phyloP scores from a whole-genome alignment of 1,140 invertebrate genomes.

The Scaptomyza pallida region DNA sequence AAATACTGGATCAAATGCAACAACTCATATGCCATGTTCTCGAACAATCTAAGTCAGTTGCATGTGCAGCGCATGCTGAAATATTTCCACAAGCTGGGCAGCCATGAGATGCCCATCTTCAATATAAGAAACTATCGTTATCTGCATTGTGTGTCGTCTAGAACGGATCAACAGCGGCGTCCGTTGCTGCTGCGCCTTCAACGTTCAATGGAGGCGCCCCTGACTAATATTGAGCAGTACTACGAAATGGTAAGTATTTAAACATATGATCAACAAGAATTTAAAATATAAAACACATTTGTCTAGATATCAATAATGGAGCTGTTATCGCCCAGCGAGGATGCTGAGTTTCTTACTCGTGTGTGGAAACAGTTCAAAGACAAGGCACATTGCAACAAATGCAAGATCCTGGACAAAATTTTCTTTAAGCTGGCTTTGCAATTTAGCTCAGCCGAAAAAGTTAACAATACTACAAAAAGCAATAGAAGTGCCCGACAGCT shows the following conservation, averaged over 20 bases:
- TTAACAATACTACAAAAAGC: slow-evolving; percentile 35
- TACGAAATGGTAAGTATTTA: slow-evolving; percentile 66
- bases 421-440: slow-evolving; percentile 42
- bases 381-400: slow-evolving; percentile 12
- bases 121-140: slow-evolving; percentile 35
- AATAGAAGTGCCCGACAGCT: not conserved
- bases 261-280: too few species aligned
- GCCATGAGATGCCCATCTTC: slow-evolving; percentile 4
- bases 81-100: slow-evolving; percentile 45
- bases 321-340: slow-evolving; percentile 4
- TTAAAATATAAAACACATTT: not conserved
- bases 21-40: slow-evolving; percentile 54
- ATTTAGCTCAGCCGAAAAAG: slow-evolving; percentile 3
- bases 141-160: slow-evolving; percentile 20
- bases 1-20: slow-evolving; percentile 48
- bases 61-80: slow-evolving; percentile 54
- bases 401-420: slow-evolving; percentile 10
- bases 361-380: slow-evolving; percentile 14
- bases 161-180: slow-evolving; percentile 15
- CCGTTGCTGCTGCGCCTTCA: slow-evolving; percentile 40
- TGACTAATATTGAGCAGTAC: slow-evolving; percentile 38
- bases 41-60: slow-evolving; percentile 37
- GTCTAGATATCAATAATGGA: slow-evolving; percentile 41
- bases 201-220: not conserved
- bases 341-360: slow-evolving; percentile 3